phyloP scores from a whole-genome alignment of 2,113 vertebrate genomes.

The Apodemus sylvaticus region DNA sequence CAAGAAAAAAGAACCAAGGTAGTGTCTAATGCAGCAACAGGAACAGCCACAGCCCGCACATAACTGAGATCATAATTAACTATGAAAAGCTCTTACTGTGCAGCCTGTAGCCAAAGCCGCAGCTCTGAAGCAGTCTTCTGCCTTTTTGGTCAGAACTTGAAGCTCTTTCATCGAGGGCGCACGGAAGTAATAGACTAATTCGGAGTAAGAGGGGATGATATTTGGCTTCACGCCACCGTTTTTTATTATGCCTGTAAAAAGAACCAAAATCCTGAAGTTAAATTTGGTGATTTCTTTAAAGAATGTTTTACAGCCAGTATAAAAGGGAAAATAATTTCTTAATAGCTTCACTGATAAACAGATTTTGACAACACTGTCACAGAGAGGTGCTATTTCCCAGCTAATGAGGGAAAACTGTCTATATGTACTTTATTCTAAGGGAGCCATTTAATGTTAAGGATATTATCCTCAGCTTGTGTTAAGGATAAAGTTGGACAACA shows the following conservation, averaged over 20 bases:
- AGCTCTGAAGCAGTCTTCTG: conserved; percentile 91
- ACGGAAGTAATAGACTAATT: conserved; percentile 91
- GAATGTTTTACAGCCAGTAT: conserved; percentile 42
- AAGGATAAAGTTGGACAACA: background rate
- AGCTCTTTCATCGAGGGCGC: conserved; percentile 89
- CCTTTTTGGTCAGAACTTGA: conserved; percentile 87
- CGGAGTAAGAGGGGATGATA: conserved; percentile 93
- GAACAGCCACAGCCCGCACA: background rate
- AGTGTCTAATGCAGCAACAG: background rate
- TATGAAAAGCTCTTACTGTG: conserved; percentile 84
- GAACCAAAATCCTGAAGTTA: conserved; percentile 58
- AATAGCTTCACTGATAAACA: background rate
- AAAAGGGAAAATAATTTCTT: conserved; percentile 49
- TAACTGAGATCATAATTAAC: background rate
- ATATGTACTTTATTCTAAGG: background rate
- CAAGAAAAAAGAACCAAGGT: background rate
- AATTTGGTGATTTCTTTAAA: conserved; percentile 54
- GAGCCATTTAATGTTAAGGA: conserved; percentile 28
- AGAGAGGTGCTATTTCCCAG: background rate
- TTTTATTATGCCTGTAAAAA: conserved; percentile 91
- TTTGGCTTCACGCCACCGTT: conserved; percentile 93
- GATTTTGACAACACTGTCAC: conserved; percentile 27
- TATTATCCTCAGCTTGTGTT: background rate
- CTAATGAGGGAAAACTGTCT: background rate
- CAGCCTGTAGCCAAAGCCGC: conserved; percentile 92